These are phyloP conservation scores for Lasioglossum marginatum DNA, from an alignment of 2,888 invertebrate species.

Conservation along the genomic window DNA sequence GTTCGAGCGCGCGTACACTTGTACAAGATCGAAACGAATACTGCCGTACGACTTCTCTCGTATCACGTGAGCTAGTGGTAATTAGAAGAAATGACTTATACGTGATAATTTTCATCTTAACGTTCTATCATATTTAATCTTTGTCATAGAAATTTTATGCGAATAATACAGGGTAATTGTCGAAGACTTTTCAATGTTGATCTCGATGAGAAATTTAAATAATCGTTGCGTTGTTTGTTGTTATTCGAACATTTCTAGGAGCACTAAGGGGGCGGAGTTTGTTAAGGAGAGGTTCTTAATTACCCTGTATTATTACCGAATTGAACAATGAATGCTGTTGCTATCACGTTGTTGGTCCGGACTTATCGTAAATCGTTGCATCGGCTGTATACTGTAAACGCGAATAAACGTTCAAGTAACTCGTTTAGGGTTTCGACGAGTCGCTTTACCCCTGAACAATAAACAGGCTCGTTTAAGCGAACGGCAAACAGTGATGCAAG, in stretches of 20 bases:
- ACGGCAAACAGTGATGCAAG: background rate
- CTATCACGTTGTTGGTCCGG: conserved; percentile 25
- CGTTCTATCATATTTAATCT: conserved; percentile 50
- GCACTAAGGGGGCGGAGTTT: background rate
- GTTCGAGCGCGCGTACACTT: conserved; percentile 16
- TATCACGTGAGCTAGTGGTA: conserved; percentile 40
- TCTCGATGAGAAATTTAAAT: conserved; percentile 3
- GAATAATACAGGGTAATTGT: conserved; percentile 54
- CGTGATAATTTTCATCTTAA: conserved; percentile 39
- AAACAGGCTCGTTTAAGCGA: conserved; percentile 9
- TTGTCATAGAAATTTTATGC: conserved; percentile 30
- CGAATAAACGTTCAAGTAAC: conserved; percentile 53
- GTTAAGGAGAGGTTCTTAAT: background rate
- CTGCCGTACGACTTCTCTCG: conserved; percentile 47
- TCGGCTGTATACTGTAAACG: conserved; percentile 44
- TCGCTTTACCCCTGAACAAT: conserved; percentile 33
- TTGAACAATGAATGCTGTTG: conserved; percentile 18
- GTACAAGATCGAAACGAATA: conserved; percentile 49
- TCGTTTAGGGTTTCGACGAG: conserved; percentile 40
- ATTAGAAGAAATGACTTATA: conserved; percentile 27
- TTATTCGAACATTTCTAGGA: background rate
- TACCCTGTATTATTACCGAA: conserved; percentile 53
- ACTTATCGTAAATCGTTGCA: conserved; percentile 24
- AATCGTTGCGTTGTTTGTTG: background rate
- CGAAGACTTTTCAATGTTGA: background rate